A percentile compares a stretch with the other conserved stretches of the same genome.
Conservation (phyloP, 2,797 vertebrate genomes). For the Neoniphon sammara region DNA sequence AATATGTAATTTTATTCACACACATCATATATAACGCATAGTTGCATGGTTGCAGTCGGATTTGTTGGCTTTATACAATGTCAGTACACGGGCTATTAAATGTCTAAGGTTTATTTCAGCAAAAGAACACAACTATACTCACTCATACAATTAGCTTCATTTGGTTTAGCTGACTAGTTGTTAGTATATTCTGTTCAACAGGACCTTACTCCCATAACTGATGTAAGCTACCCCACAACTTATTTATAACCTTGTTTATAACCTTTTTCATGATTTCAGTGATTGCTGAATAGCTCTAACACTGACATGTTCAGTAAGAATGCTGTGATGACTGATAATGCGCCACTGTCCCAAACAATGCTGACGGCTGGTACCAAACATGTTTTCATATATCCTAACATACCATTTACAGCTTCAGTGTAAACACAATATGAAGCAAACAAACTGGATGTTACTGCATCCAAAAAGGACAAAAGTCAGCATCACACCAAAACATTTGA, state of each 20-base stretch:
- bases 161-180: background rate
- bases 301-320: slow-evolving; percentile 12
- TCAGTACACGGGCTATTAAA: background rate
- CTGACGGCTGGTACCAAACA: slow-evolving; percentile 21
- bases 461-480: background rate
- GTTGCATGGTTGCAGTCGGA: background rate
- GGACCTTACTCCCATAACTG: background rate
- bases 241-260: slow-evolving; percentile 20
- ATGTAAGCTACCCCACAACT: background rate
- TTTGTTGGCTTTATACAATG: slow-evolving; percentile 27
- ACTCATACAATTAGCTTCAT: background rate
- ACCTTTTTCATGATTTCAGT: slow-evolving; percentile 26
- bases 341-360: slow-evolving; percentile 39
- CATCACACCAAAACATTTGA: background rate
- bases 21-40: slow-evolving; percentile 19
- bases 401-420: slow-evolving; percentile 32
- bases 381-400: slow-evolving; percentile 49
- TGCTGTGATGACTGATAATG: slow-evolving; percentile 6
- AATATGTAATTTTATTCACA: background rate
- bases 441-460: slow-evolving; percentile 23
- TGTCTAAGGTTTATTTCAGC: background rate
- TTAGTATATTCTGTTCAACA: background rate
- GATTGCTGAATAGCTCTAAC: slow-evolving; percentile 1
- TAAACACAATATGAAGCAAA: slow-evolving; percentile 44
- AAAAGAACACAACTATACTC: background rate